A percentile compares a stretch with the other conserved stretches of the same genome.
phyloP scores from a whole-genome alignment of 2,888 invertebrate genomes.

The Metopia argyrocephala region DNA sequence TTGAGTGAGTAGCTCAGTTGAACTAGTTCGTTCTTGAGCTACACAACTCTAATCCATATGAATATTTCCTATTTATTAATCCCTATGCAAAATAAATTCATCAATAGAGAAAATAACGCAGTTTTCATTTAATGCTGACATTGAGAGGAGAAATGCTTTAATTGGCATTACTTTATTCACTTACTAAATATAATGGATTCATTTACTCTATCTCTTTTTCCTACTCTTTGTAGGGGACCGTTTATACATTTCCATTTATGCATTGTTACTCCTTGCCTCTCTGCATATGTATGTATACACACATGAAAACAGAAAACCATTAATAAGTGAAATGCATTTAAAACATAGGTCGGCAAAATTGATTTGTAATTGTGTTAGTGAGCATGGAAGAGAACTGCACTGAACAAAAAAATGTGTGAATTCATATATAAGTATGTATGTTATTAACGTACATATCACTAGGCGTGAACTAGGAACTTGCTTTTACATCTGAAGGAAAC shows the following conservation, averaged over 20 bases:
- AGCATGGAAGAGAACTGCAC: too few species aligned
- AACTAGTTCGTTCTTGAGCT: too few species aligned
- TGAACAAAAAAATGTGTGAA: too few species aligned
- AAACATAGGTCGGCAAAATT: conserved; percentile 40
- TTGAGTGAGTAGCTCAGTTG: too few species aligned
- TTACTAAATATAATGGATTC: conserved; percentile 27
- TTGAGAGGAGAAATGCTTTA: conserved; percentile 22
- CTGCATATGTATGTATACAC: not conserved
- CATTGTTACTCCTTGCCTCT: not conserved
- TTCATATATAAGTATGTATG: too few species aligned
- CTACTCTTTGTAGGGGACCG: not conserved
- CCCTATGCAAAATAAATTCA: not conserved
- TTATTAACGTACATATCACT: too few species aligned
- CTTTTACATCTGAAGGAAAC: too few species aligned
- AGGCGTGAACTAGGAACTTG: too few species aligned
- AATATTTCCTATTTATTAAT: not conserved
- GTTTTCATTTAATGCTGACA: not conserved
- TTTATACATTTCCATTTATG: not conserved
- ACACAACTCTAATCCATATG: too few species aligned
- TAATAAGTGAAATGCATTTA: conserved; percentile 55
- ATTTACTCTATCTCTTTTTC: conserved; percentile 16
- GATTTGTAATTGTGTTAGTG: too few species aligned
- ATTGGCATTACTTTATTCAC: conserved; percentile 29
- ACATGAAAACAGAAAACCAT: not conserved
- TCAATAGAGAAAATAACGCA: not conserved